Base-by-base conservation (phyloP, 1,140 invertebrate species). In the Drosophila sturtevanti region DNA sequence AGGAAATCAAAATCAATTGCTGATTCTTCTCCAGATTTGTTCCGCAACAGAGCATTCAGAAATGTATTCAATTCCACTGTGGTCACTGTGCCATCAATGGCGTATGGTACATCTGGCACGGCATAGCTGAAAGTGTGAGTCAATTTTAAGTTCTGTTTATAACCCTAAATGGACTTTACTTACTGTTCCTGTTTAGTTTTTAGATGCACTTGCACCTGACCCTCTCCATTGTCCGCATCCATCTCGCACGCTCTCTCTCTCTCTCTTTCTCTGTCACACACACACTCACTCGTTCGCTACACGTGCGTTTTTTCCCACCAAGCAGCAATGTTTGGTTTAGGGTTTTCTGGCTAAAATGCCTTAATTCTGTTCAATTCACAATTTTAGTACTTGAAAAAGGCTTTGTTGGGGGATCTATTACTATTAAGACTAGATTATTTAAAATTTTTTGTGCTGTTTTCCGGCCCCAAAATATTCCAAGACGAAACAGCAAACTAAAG, bases 1-100 rank as follows among this genome's bases (percentile, higher is more conserved):
- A 99, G 90, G 89, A 99, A 98, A 92, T 99, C 98, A 94, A 99
- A 99, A 79, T 97, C 95, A 60, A 96, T 92, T 0, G 92, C 73
- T 6, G 60, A 56, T 0, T 22, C 34, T 10, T 64, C 41, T 48
- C 16, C 67, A 6, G 58, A 38, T 69, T 94, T 94, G 2, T 92
- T 86, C 59, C 93, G 77, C 1, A 98, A 87, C 63, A 98, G 86
- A 62, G 95, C 94, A 93, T 98, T 98, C 6, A 98, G 92, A 24
- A 98, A 93, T 60, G 93, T 94, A 92, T 97, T 98, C 3, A 98
- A 92, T 61, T 96, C 96, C 55, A 93, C 92, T 6, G 93, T 90
- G 52, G 94, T 93, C 10, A 97, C 94, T 60, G 93, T 94, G 37
- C 94, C 93, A 52, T 96, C 95, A 12, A 98, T 95, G 9, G 96